Base-by-base conservation (phyloP, 2,113 vertebrate species). In the Sapayoa aenigma region DNA sequence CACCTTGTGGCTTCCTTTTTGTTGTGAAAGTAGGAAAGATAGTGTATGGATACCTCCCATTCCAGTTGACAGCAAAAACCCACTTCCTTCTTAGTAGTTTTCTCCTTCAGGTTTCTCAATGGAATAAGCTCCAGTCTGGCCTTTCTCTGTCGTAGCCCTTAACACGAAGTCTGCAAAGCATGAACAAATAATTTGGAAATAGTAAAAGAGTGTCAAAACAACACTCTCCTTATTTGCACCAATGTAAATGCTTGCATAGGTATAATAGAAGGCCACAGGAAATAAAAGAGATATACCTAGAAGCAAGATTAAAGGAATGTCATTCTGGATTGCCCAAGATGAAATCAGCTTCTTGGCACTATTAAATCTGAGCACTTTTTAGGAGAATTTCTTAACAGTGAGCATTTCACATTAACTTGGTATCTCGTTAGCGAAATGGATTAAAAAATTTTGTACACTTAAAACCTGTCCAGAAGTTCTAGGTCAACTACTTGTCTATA, bases 21-120 rank as follows among this genome's bases (percentile, higher is more conserved):
- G 2, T 50, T 81, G 20, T 31, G 31, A 49, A 46, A 66, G 6
- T 39, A 47, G 9, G 15, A 86, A 75, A 15, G 6, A 15, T 58
- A 72, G 50, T 11, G 2, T 49, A 31, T 22, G 15, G 25, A 35
- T 62, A 17, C 7, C 35, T 80, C 35, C 31, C 8, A 33, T 19
- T 7, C 13, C 69, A 73, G 7, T 0, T 65, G 52, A 30, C 12
- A 63, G 50, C 10, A 66, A 52, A 72, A 10, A 2, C 0, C 1
- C 2, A 46, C 10, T 77, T 77, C 30, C 3, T 63, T 58, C 22
- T 79, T 37, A 41, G 16, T 67, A 63, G 41, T 11, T 42, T 42
- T 9, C 16, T 72, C 18, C 24, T 74, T 33, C 28, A 71, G 20
- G 7, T 25, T 84, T 87, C 37, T 58, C 25, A 81, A 30, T 30